Conservation (phyloP, 2,888 invertebrate species). For the Ligdia adustata region DNA sequence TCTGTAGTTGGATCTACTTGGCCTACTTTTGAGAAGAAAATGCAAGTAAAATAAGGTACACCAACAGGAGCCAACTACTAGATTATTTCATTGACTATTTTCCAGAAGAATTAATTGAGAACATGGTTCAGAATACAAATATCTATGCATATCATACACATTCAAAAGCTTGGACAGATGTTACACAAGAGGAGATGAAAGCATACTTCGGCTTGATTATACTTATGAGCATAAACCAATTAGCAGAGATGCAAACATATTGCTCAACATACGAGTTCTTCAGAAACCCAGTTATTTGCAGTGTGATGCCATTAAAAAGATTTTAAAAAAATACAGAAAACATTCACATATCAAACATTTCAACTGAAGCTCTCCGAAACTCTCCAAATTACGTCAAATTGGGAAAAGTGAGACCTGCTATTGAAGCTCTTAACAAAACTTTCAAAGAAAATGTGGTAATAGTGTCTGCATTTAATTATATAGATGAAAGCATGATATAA, state of each 20-base stretch:
- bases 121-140: conserved; percentile 23
- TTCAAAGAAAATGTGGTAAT: conserved; percentile 22
- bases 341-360: too few relatives aligned
- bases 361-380: conserved; percentile 25
- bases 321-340: too few relatives aligned
- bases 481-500: conserved; percentile 20
- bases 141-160: conserved; percentile 19
- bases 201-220: conserved; percentile 23
- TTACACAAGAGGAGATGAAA: not conserved
- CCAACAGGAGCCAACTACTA: conserved; percentile 9
- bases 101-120: conserved; percentile 19
- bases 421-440: conserved; percentile 18
- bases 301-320: too few relatives aligned
- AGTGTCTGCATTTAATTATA: conserved; percentile 15
- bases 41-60: not conserved
- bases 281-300: not conserved
- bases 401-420: conserved; percentile 21
- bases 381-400: conserved; percentile 25
- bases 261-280: conserved; percentile 23
- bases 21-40: too few relatives aligned
- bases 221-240: conserved; percentile 20
- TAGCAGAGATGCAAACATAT: conserved; percentile 18
- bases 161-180: conserved; percentile 15
- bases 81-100: conserved; percentile 25
- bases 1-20: too few relatives aligned